Conservation (phyloP, 2,113 vertebrate genomes). For the human region GRCh38 chr1:221012501-221013000, state of each 20-base stretch:
- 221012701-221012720: constrained; percentile 78
- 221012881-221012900: not conserved
- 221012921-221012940: not conserved
- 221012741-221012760: constrained; percentile 66
- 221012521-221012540: constrained; percentile 74
- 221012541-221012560: constrained; percentile 77
- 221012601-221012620: constrained; percentile 83
- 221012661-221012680: constrained; percentile 71
- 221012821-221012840: not conserved
- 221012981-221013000: not conserved
- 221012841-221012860: not conserved
- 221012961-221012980: not conserved
- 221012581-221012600: constrained; percentile 75
- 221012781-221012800: constrained; percentile 75
- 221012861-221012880: not conserved
- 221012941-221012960: not conserved
- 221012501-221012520: constrained; percentile 77
- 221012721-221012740: constrained; percentile 81
- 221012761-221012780: constrained; percentile 80
- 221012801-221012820: constrained; percentile 24
- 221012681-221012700: constrained; percentile 73
- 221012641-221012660: constrained; percentile 70
- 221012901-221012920: not conserved
- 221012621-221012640: constrained; percentile 68
- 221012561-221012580: constrained; percentile 88